A percentile compares a stretch with the other conserved stretches of the same genome.
phyloP scores from a whole-genome alignment of 92 coral and sea anemone species.

The Nematostella vectensis region DNA sequence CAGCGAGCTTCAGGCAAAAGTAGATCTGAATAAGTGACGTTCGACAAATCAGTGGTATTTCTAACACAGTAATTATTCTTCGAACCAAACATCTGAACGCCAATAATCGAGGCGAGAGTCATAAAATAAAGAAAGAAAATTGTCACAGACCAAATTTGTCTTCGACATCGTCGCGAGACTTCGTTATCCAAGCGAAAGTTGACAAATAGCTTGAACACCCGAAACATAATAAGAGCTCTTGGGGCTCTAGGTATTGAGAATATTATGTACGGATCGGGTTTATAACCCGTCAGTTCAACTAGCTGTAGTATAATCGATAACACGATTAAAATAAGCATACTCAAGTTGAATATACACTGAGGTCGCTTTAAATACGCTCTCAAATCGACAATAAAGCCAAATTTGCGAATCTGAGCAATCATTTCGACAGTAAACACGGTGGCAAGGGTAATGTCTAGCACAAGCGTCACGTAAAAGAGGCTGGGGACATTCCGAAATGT shows the following conservation, averaged over 20 bases:
- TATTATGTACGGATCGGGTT: conserved; percentile 35
- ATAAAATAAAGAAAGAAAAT: conserved; percentile 82
- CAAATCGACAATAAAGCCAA: conserved; percentile 69
- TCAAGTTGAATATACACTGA: conserved; percentile 75
- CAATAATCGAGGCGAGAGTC: conserved; percentile 85
- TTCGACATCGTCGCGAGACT: conserved; percentile 85
- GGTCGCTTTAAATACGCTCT: conserved; percentile 74
- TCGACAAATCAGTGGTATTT: conserved; percentile 56
- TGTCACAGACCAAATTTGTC: conserved; percentile 98
- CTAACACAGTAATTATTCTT: conserved; percentile 73
- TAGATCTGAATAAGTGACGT: conserved; percentile 64
- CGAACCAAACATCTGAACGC: conserved; percentile 92
- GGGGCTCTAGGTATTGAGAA: conserved; percentile 93
- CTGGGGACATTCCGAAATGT: conserved; percentile 35
- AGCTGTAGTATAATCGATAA: conserved; percentile 85
- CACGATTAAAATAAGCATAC: conserved; percentile 75
- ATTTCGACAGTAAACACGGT: conserved; percentile 77
- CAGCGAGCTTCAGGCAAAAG: conserved; percentile 75
- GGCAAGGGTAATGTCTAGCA: conserved; percentile 77
- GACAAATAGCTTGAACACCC: conserved; percentile 82
- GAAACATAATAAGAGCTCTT: conserved; percentile 77
- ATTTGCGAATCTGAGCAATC: conserved; percentile 74
- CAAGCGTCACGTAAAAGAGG: conserved; percentile 58
- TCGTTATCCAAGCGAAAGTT: conserved; percentile 64
- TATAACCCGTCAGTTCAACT: conserved; percentile 56